Conservation (phyloP, 1,140 invertebrate species). For the Drosophila setifemur region DNA sequence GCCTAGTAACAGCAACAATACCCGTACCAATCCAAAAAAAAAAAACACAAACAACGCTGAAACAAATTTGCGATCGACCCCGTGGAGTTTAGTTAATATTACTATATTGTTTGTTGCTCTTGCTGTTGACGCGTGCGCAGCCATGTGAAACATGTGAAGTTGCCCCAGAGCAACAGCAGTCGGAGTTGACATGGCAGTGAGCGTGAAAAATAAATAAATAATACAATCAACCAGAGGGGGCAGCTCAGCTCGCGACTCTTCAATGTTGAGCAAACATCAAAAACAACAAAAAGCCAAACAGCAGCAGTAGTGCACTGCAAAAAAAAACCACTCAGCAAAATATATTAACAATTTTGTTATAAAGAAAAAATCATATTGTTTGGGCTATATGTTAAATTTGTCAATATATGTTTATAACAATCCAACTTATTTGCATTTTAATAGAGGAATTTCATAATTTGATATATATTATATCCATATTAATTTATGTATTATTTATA, state of each 20-base stretch:
- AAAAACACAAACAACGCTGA: conserved; percentile 15
- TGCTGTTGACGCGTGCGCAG: conserved; percentile 67
- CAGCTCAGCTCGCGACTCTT: conserved; percentile 14
- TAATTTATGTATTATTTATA: too few species aligned
- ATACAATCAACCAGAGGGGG: conserved; percentile 45
- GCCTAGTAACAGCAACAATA: conserved; percentile 4
- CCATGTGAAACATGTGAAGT: conserved; percentile 71
- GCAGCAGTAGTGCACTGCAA: neutral
- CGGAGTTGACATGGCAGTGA: conserved; percentile 66
- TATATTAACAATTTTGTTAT: too few species aligned
- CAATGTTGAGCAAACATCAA: conserved; percentile 67
- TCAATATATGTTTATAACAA: too few species aligned
- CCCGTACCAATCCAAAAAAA: too few species aligned
- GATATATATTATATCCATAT: too few species aligned
- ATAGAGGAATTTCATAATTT: too few species aligned
- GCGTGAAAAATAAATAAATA: conserved; percentile 79
- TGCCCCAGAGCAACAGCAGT: conserved; percentile 28
- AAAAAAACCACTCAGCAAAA: too few species aligned
- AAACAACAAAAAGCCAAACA: too few species aligned
- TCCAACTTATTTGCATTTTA: too few species aligned
- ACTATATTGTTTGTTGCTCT: conserved; percentile 18
- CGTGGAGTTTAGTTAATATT: conserved; percentile 28
- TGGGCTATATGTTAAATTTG: too few species aligned
- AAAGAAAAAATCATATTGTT: too few species aligned
- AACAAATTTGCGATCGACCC: conserved; percentile 36